Base-by-base conservation (phyloP, 2,888 invertebrate genomes). In the Polydrusus tereticollis region DNA sequence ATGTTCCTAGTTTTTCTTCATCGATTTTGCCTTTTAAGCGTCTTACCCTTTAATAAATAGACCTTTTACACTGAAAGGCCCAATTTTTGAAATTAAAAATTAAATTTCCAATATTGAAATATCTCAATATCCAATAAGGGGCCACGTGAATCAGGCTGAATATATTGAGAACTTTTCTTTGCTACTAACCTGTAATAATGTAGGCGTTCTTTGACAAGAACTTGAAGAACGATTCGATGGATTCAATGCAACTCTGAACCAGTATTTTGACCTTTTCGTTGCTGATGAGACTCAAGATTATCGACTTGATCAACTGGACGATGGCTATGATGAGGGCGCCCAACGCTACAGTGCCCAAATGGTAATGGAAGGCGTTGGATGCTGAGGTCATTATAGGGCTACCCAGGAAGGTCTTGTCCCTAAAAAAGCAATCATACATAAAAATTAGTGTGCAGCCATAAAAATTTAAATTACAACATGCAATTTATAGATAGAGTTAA, bases 161-260 rank as follows among this genome's bases (percentile, higher is more conserved):
- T n/a, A n/a, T n/a, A n/a, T n/a, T n/a, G n/a, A n/a, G n/a, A n/a
- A n/a, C n/a, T n/a, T n/a, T 67, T 12, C 20, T 33, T 4, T 18
- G 21, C 6, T 18, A 41, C 16, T 33, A 21, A 36, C 43, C 41
- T 0, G 16, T 41, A n/a, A 41, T 16, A 41, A 82, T 81, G 69
- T 80, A 81, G 0, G 82, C 77, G 68, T 80, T 82, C 59, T 80
- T 79, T 0, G 81, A 79, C 63, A 82, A 73, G 45, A 77, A 79
- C 64, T 77, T 80, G 20, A 82, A 64, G 58, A 80, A 76, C 1
- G 45, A 41, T 45, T 78, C 79, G 12, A 78, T 73, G 43, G 62
- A 16, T 7, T 67, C 67, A 14, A 77, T 43, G 18, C 68, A 75
- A 16, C 38, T 68, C 52, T 76, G 69, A 0, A 77, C 68, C 21